Evolutionary conservation across 30 jellyfish, hydroid and myxozoan species (phyloP).

Genomic region (Turritopsis dohrnii): DNA sequence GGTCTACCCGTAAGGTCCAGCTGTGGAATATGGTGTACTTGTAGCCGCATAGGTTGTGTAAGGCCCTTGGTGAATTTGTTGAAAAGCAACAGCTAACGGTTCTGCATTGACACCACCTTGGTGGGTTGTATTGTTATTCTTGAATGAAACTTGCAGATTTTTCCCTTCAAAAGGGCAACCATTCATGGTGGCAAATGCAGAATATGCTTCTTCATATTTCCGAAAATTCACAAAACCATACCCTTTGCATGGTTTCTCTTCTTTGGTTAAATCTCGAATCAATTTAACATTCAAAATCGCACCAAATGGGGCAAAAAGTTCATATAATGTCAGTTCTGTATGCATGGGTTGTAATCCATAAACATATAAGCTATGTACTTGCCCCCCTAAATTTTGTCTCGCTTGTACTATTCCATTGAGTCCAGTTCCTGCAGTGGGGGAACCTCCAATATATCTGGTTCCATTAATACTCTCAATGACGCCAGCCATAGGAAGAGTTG

Average conservation of each 20-base stretch:
- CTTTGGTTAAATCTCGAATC: slow-evolving; percentile 78
- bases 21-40: neutral
- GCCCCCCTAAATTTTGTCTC: neutral
- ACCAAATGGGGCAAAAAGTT: slow-evolving; percentile 97
- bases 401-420: neutral
- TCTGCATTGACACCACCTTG: neutral
- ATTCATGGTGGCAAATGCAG: slow-evolving; percentile 80
- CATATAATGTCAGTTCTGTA: slow-evolving; percentile 71
- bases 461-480: neutral
- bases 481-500: neutral
- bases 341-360: slow-evolving; percentile 89
- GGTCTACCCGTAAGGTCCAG: neutral
- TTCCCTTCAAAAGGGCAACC: slow-evolving; percentile 73
- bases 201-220: slow-evolving; percentile 78
- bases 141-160: slow-evolving; percentile 85
- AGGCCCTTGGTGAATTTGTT: neutral
- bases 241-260: slow-evolving; percentile 98
- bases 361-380: slow-evolving; percentile 58
- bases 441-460: slow-evolving; percentile 1
- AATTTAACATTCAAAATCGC: slow-evolving; percentile 85
- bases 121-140: slow-evolving; percentile 35
- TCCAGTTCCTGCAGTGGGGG: neutral
- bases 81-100: neutral
- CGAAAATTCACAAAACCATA: slow-evolving; percentile 88
- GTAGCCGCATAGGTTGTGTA: neutral